Evolutionary conservation across 2,888 invertebrate species (phyloP), one percentile per base, ranked within the genome.

Genomic region (Eretmocerus hayati): DNA sequence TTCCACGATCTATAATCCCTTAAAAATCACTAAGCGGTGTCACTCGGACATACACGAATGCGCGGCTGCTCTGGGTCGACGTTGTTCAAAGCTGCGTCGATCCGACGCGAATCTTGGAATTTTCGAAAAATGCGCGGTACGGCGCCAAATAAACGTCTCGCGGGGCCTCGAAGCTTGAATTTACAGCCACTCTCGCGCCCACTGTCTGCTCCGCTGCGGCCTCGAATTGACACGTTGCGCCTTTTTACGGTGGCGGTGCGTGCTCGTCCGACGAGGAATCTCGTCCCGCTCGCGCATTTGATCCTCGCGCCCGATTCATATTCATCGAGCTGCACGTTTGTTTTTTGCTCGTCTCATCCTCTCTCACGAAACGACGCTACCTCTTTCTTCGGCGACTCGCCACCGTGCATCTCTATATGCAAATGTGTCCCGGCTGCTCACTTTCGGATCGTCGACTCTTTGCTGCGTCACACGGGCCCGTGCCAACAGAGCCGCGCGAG

Each of bases 211-310:
- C 15, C 22, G 19, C 31, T 16, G 20, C 38, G 15, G 23, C 8
- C 18, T 38, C 21, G 40, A 52, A 49, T 52, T 52, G 52, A 52
- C 52, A 48, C 49, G 52, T 52, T 52, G 52, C 48, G 32, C 43
- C 46, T 48, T 49, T 52, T 52, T 48, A 52, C 48, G 42, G 32
- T 23, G 23, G 41, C 33, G 35, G 11, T 23, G 32, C n/a, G 33
- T 6, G 8, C 11, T 16, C 15, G 35, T 13, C 2, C n/a, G 31
- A 23, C 19, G 20, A 13, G 13, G 13, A 26, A 30, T 48, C 47
- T 45, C 42, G 45, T 52, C 48, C 47, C 40, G n/a, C n/a, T n/a
- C n/a, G n/a, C n/a, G 35, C 43, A 43, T 48, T 52, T 53, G 46
- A 53, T 48, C 49, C n/a, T 49, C 43, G 32, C 52, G 41, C 49